Evolutionary conservation across 2,797 vertebrate species (phyloP).

Genomic region (Falco peregrinus): DNA sequence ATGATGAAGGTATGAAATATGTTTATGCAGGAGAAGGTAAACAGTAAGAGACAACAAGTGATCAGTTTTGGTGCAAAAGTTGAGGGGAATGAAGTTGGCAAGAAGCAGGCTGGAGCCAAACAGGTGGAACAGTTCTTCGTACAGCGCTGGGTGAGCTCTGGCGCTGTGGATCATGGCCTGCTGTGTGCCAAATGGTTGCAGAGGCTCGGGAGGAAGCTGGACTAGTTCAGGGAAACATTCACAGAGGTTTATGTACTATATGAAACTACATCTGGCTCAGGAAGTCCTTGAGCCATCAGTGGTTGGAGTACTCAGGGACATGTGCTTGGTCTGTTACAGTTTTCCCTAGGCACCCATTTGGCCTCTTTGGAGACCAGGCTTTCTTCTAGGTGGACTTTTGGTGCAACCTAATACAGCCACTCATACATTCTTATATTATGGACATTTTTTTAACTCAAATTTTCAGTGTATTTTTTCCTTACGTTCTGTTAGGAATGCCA

Average conservation of each 20-base stretch:
- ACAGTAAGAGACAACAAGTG: background rate
- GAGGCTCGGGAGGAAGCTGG: background rate
- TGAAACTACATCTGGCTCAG: background rate
- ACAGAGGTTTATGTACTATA: accelerated
- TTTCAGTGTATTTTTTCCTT: background rate
- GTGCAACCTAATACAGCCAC: background rate
- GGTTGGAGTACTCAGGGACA: background rate
- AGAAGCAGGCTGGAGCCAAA: background rate
- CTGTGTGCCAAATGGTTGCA: accelerated
- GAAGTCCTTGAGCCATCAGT: background rate
- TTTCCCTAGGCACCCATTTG: background rate
- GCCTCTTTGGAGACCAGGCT: background rate
- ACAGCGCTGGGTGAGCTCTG: background rate
- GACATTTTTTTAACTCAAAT: background rate
- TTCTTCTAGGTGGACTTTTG: background rate
- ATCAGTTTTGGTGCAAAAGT: background rate
- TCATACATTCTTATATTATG: background rate
- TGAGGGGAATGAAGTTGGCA: background rate
- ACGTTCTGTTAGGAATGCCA: background rate
- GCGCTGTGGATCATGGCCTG: accelerated
- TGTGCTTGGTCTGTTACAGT: background rate
- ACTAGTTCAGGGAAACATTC: background rate
- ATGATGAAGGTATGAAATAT: background rate
- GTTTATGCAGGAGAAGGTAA: background rate
- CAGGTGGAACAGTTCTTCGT: background rate